phyloP scores from a whole-genome alignment of 2,888 invertebrate genomes.

The Microplitis deprimator region DNA sequence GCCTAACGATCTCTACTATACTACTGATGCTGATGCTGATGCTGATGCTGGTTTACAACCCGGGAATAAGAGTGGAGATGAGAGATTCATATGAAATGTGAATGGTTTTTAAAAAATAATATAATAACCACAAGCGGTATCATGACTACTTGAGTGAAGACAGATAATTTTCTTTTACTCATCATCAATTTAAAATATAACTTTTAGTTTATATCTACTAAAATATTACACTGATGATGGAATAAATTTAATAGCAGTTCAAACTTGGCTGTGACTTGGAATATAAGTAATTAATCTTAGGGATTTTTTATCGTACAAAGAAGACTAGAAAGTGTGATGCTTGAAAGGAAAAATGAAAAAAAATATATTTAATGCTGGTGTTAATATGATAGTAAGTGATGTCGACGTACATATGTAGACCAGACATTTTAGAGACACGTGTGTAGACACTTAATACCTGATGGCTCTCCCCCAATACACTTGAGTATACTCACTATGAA shows the following conservation, averaged over 20 bases:
- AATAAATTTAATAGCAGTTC: background rate
- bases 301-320: background rate
- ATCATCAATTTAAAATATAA: background rate
- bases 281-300: background rate
- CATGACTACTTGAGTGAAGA: too few species aligned
- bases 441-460: conserved; percentile 12
- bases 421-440: background rate
- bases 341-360: background rate
- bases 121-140: background rate
- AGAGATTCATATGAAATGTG: background rate
- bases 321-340: background rate
- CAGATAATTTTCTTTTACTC: background rate
- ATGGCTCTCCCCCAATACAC: conserved; percentile 10
- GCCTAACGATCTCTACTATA: conserved; percentile 10
- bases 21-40: background rate
- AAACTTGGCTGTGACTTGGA: background rate
- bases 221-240: background rate
- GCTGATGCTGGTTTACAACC: background rate
- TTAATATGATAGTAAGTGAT: conserved; percentile 1
- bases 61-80: background rate
- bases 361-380: background rate
- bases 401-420: background rate
- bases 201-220: background rate
- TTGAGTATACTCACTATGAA: conserved; percentile 10
- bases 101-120: background rate